Percentiles rank a stretch among this genome's conserved stretches.
These are phyloP conservation scores for Ctena decussata DNA, from an alignment of 2,888 invertebrate species.

Conservation along the genomic window DNA sequence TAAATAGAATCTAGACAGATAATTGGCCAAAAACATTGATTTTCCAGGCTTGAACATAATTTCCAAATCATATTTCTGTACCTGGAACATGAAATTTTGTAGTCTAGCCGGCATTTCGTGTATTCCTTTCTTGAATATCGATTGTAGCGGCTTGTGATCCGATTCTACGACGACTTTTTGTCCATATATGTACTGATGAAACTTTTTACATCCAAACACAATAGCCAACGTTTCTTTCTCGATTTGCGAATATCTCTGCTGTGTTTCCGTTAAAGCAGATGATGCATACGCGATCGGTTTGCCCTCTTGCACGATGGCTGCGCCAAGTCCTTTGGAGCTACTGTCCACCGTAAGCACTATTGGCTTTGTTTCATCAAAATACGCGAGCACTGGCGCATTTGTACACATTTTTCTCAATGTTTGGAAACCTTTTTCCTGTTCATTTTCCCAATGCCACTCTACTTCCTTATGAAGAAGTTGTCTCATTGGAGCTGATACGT, in stretches of 20 bases:
- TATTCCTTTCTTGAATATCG: slow-evolving; percentile 31
- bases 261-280: slow-evolving; percentile 18
- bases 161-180: slow-evolving; percentile 25
- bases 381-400: slow-evolving; percentile 57
- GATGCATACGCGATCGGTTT: slow-evolving; percentile 49
- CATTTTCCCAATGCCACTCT: slow-evolving; percentile 39
- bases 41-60: slow-evolving; percentile 35
- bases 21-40: slow-evolving; percentile 1
- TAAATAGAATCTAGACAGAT: slow-evolving; percentile 19
- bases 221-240: slow-evolving; percentile 39
- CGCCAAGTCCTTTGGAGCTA: slow-evolving; percentile 64
- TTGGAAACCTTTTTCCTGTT: slow-evolving; percentile 65
- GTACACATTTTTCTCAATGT: slow-evolving; percentile 47
- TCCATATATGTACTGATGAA: slow-evolving; percentile 33
- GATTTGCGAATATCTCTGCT: slow-evolving; percentile 30
- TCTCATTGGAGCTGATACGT: no score
- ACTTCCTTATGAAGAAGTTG: slow-evolving; percentile 17
- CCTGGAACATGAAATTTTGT: neutral
- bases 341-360: slow-evolving; percentile 61
- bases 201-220: slow-evolving; percentile 26
- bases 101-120: slow-evolving; percentile 20
- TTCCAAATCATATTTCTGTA: slow-evolving; percentile 41
- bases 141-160: slow-evolving; percentile 37
- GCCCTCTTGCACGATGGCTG: slow-evolving; percentile 59
- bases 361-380: slow-evolving; percentile 38